Conservation (phyloP, 2,797 vertebrate species). For the Staurois parvus region DNA sequence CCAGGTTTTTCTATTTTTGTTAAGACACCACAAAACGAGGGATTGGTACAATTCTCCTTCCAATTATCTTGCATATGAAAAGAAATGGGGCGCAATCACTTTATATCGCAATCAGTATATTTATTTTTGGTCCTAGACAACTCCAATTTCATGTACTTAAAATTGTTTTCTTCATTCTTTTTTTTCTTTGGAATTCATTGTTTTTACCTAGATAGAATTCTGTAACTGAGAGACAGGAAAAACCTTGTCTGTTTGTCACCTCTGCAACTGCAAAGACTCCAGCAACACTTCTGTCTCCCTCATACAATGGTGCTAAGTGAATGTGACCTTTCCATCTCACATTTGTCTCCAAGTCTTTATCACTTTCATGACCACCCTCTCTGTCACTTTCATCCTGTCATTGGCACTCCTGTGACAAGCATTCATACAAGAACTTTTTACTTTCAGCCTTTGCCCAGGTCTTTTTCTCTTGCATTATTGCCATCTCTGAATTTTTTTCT, state of each 20-base stretch:
- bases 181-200: neutral
- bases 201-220: conserved; percentile 7
- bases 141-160: neutral
- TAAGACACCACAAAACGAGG: no score
- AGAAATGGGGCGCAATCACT: no score
- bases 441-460: conserved; percentile 10
- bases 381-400: conserved; percentile 20
- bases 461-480: conserved; percentile 22
- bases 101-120: neutral
- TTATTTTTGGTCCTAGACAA: neutral
- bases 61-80: no score
- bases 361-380: conserved; percentile 22
- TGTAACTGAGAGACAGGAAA: neutral
- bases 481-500: conserved; percentile 28
- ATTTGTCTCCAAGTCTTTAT: conserved; percentile 40
- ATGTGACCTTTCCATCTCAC: conserved; percentile 29
- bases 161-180: neutral
- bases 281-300: conserved; percentile 28
- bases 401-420: conserved; percentile 6
- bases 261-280: conserved; percentile 1
- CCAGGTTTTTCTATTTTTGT: no score
- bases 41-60: no score
- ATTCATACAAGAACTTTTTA: conserved; percentile 32
- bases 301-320: conserved; percentile 40
- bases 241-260: neutral